These are phyloP conservation scores for Amniataba percoides DNA, from an alignment of 2,797 vertebrate genomes.

Conservation along the genomic window DNA sequence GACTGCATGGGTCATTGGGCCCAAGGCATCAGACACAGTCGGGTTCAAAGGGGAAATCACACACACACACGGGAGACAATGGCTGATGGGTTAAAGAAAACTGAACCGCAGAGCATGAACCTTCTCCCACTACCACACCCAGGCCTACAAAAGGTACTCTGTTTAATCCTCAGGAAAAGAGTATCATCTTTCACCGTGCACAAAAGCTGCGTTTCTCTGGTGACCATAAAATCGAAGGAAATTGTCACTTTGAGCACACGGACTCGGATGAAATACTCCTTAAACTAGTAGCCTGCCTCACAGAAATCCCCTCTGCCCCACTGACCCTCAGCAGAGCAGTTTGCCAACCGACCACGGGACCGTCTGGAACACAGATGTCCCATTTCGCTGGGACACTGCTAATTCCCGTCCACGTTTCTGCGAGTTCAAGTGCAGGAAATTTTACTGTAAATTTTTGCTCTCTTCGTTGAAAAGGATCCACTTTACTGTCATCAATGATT, in stretches of 20 bases:
- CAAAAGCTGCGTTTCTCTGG: slow-evolving; percentile 15
- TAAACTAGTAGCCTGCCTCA: slow-evolving; percentile 48
- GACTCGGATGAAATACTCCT: slow-evolving; percentile 27
- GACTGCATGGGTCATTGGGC: slow-evolving; percentile 77
- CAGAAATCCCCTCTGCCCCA: slow-evolving; percentile 50
- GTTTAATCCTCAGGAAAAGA: slow-evolving; percentile 21
- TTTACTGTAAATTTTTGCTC: not conserved
- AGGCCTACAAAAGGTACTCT: slow-evolving; percentile 22
- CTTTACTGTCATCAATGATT: not conserved
- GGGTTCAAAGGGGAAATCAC: slow-evolving; percentile 71
- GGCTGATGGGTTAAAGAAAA: slow-evolving; percentile 60
- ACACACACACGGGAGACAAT: slow-evolving; percentile 56
- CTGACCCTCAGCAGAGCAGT: slow-evolving; percentile 49
- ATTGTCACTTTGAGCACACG: not conserved
- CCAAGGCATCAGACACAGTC: slow-evolving; percentile 73
- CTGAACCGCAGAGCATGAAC: slow-evolving; percentile 27
- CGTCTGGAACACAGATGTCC: slow-evolving; percentile 52
- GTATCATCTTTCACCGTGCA: slow-evolving; percentile 17
- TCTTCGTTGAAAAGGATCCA: not conserved
- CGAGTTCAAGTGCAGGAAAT: not conserved
- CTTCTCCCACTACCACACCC: slow-evolving; percentile 22
- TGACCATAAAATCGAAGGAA: slow-evolving; percentile 10
- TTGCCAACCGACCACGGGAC: slow-evolving; percentile 52
- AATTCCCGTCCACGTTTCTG: slow-evolving; percentile 9
- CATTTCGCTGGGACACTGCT: slow-evolving; percentile 30